phyloP scores from a whole-genome alignment of 1,140 invertebrate genomes.

The Calliopsis andreniformis region DNA sequence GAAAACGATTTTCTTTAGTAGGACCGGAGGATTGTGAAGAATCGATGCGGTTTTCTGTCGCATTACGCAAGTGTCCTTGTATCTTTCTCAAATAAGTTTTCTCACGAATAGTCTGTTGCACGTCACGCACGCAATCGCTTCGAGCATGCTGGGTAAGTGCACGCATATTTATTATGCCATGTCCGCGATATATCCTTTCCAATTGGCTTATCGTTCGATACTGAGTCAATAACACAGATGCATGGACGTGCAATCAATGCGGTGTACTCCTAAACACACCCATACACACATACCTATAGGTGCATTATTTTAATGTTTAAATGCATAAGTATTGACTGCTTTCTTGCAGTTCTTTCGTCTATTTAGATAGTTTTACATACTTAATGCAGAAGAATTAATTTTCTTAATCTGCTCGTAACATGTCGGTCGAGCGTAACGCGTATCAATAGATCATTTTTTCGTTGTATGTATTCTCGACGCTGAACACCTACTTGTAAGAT shows the following conservation, averaged over 20 bases:
- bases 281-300: neutral
- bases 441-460: slow-evolving; percentile 9
- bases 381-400: neutral
- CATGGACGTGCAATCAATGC: slow-evolving; percentile 22
- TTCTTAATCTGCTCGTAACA: neutral
- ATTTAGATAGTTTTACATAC: neutral
- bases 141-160: slow-evolving; percentile 16
- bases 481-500: slow-evolving; percentile 42
- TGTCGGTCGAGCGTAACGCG: neutral
- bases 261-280: no score
- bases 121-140: slow-evolving; percentile 30
- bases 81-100: slow-evolving; percentile 33
- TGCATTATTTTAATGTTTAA: neutral
- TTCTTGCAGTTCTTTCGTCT: neutral
- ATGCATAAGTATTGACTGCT: slow-evolving; percentile 12
- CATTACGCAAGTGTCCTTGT: slow-evolving; percentile 23
- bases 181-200: slow-evolving; percentile 23
- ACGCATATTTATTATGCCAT: slow-evolving; percentile 44
- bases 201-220: slow-evolving; percentile 14
- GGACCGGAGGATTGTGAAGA: slow-evolving; percentile 3
- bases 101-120: slow-evolving; percentile 31
- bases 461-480: slow-evolving; percentile 33
- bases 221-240: neutral
- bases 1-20: slow-evolving; percentile 5
- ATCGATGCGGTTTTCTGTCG: slow-evolving; percentile 1